Base-by-base conservation (phyloP, 2,113 vertebrate species). In the Chroicocephalus ridibundus region DNA sequence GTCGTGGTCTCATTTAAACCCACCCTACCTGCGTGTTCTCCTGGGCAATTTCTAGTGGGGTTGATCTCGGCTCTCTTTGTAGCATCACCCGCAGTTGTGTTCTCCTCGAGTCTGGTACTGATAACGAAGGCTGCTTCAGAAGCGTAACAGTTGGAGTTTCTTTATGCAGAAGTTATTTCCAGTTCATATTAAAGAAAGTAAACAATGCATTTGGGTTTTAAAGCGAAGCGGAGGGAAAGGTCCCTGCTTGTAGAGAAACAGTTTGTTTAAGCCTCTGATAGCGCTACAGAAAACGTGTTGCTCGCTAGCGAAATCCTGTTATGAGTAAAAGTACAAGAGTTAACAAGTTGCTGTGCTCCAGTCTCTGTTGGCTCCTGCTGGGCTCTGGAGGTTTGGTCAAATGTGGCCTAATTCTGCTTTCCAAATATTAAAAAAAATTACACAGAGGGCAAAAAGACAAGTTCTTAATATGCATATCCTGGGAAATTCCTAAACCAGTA, bases 381-480 rank as follows among this genome's bases (percentile, higher is more conserved):
- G 77, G 81, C 96, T 90, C 94, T 91, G 91, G 95, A 94, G 95
- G 82, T 93, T 96, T 97, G 96, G 96, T 96, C 96, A 95, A 96
- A 94, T 65, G 65, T 92, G 91, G 92, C 94, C 95, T 94, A 94
- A 92, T 96, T 95, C 96, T 94, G 95, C 90, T 95, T 97, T 96
- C 94, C 93, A 92, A 83, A 96, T 92, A 95, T 95, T 96, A 88
- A 91, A 91, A 92, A 91, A 93, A 93, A 81, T 80, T 91, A 95
- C 80, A 81, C 89, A 97, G 86, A 94, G 96, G 96, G 92, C 90
- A 96, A 96, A 97, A 97, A 96, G 94, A 94, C 86, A 96, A 93
- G 83, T 94, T 88, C 82, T 96, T 95, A 93, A 96, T 96, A 96
- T 96, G 91, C 86, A 76, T 93, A 91, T 92, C 86, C 52, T 96